Conservation (phyloP, 2,888 invertebrate species). For the Clusia tigrina region DNA sequence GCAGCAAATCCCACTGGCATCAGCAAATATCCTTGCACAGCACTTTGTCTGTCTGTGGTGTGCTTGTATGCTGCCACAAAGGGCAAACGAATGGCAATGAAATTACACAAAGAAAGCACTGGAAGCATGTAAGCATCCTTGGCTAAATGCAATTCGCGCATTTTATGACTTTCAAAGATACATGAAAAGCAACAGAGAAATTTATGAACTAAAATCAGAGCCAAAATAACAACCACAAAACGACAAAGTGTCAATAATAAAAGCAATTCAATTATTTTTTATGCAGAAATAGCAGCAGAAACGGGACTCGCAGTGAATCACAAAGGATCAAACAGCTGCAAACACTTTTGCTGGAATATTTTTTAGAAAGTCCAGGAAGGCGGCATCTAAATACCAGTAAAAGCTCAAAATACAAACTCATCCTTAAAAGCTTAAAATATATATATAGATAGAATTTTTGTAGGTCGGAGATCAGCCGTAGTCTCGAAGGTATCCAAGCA, state of each 20-base stretch:
- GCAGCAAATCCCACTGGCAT: slow-evolving; percentile 53
- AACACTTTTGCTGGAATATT: no score
- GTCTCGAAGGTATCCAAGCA: no score
- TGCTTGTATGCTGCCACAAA: slow-evolving; percentile 5
- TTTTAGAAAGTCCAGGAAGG: no score
- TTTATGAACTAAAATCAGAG: slow-evolving; percentile 4
- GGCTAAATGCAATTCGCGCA: slow-evolving; percentile 55
- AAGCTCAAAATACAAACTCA: no score
- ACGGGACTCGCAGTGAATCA: no score
- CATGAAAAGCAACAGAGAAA: background rate
- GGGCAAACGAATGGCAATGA: background rate
- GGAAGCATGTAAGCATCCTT: slow-evolving; percentile 16
- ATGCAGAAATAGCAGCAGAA: slow-evolving; percentile 25
- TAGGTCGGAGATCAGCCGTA: no score
- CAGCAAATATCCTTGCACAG: slow-evolving; percentile 33
- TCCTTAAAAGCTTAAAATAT: no score
- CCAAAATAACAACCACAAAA: background rate
- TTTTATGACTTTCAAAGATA: slow-evolving; percentile 46
- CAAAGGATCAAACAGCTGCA: no score
- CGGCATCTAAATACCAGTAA: no score
- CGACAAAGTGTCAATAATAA: slow-evolving; percentile 48
- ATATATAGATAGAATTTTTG: no score
- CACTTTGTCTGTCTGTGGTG: slow-evolving; percentile 24
- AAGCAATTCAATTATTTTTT: slow-evolving; percentile 55
- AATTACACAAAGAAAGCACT: background rate